These are phyloP conservation scores for Phorcus lineatus DNA, from an alignment of 2,888 invertebrate species.

Conservation along the genomic window DNA sequence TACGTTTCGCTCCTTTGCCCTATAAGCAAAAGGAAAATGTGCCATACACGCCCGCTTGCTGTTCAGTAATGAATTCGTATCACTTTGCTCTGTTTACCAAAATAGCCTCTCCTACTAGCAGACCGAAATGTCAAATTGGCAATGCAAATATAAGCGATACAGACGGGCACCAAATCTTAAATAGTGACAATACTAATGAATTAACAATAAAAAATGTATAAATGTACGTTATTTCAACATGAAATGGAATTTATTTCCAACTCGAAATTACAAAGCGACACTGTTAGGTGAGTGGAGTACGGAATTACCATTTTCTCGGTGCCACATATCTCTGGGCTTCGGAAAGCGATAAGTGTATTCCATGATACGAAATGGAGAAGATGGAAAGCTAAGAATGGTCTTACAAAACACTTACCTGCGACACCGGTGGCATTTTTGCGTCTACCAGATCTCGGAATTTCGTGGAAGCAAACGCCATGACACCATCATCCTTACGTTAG, in stretches of 20 bases:
- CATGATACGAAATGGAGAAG: too few species aligned
- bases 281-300: too few species aligned
- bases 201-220: too few species aligned
- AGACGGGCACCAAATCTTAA: too few species aligned
- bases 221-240: too few species aligned
- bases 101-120: neutral
- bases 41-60: neutral
- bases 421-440: slow-evolving; percentile 49
- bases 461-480: slow-evolving; percentile 45
- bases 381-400: too few species aligned
- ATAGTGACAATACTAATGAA: too few species aligned
- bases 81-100: slow-evolving; percentile 8
- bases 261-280: too few species aligned
- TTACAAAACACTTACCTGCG: slow-evolving; percentile 42
- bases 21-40: slow-evolving; percentile 34
- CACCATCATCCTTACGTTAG: neutral
- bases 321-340: too few species aligned
- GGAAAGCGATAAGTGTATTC: too few species aligned
- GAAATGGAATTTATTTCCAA: too few species aligned
- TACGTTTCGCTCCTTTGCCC: slow-evolving; percentile 66
- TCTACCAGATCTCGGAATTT: slow-evolving; percentile 49
- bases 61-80: slow-evolving; percentile 4
- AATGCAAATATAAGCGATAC: neutral
- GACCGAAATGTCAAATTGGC: neutral
- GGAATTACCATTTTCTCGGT: too few species aligned